A percentile compares a stretch with the other conserved stretches of the same genome.
Evolutionary conservation across 2,113 vertebrate genomes (phyloP).

Genomic region (Takifugu flavidus): DNA sequence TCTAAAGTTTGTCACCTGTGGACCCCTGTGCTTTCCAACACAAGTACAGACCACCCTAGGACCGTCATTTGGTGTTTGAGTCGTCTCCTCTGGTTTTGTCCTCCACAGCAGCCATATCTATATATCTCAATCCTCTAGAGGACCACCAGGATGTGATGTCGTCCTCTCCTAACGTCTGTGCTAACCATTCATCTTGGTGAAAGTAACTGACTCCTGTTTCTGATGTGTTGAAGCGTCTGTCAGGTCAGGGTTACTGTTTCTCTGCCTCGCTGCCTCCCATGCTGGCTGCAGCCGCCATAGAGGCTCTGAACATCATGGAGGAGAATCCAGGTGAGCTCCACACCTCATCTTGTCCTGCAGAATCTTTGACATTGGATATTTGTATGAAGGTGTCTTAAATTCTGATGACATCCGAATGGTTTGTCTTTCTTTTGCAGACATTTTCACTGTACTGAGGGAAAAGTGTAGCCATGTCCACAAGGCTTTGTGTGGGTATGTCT

Average conservation of each 20-base stretch:
- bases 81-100: too few species aligned
- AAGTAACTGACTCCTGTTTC: too few species aligned
- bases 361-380: neutral
- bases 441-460: slow-evolving; percentile 82
- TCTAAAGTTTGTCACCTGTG: too few species aligned
- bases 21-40: too few species aligned
- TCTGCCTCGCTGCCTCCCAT: slow-evolving; percentile 94
- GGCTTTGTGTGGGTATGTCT: slow-evolving; percentile 84
- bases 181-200: too few species aligned
- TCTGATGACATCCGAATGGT: neutral
- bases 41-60: too few species aligned
- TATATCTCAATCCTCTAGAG: too few species aligned
- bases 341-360: neutral
- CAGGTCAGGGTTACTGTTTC: slow-evolving; percentile 97
- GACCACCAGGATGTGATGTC: too few species aligned
- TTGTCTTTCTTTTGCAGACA: slow-evolving; percentile 68
- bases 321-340: slow-evolving; percentile 84
- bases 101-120: too few species aligned
- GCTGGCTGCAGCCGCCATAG: slow-evolving; percentile 90
- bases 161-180: too few species aligned
- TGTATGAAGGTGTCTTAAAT: too few species aligned
- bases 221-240: slow-evolving; percentile 77
- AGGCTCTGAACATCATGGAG: slow-evolving; percentile 95
- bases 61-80: too few species aligned
- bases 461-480: slow-evolving; percentile 84